phyloP scores from a whole-genome alignment of 1,140 invertebrate genomes.

The Drosophila pseudoobscura region DNA sequence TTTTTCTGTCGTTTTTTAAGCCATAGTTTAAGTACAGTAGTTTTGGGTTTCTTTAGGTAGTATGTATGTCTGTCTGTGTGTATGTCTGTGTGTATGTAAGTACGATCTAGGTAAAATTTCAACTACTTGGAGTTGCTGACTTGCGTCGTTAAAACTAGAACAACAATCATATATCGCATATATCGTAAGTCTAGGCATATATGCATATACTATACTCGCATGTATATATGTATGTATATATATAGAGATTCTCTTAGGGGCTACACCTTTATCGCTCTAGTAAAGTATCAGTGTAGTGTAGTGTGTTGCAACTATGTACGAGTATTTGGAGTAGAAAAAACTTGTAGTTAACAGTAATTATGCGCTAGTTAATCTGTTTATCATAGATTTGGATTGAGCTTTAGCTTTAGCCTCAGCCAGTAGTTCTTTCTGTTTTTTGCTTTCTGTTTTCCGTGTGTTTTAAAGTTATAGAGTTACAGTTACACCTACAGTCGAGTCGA shows the following conservation, averaged over 20 bases:
- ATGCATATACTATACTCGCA: conserved; percentile 28
- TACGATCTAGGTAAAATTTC: conserved; percentile 70
- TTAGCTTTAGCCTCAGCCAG: conserved; percentile 51
- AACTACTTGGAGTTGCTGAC: conserved; percentile 65
- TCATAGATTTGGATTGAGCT: conserved; percentile 57
- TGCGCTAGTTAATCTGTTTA: conserved; percentile 52
- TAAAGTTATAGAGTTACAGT: conserved; percentile 37
- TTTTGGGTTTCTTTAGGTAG: conserved; percentile 32
- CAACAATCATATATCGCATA: conserved; percentile 77
- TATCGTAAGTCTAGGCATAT: conserved; percentile 39
- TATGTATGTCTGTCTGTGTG: conserved; percentile 40
- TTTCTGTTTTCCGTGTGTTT: conserved; percentile 7
- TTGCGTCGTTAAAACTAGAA: conserved; percentile 67
- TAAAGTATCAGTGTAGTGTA: conserved; percentile 76
- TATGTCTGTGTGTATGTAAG: conserved; percentile 11
- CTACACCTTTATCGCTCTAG: conserved; percentile 67
- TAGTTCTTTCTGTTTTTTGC: conserved; percentile 11
- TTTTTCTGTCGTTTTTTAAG: conserved; percentile 21
- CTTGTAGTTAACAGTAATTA: conserved; percentile 76
- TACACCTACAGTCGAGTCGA: conserved; percentile 69
- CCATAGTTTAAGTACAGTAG: no score
- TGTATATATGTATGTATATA: conserved; percentile 43
- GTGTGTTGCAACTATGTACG: conserved; percentile 61
- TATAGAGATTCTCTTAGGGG: conserved; percentile 58
- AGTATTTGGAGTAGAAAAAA: conserved; percentile 70